Conservation (phyloP, 2,888 invertebrate genomes). For the Erannis defoliaria region DNA sequence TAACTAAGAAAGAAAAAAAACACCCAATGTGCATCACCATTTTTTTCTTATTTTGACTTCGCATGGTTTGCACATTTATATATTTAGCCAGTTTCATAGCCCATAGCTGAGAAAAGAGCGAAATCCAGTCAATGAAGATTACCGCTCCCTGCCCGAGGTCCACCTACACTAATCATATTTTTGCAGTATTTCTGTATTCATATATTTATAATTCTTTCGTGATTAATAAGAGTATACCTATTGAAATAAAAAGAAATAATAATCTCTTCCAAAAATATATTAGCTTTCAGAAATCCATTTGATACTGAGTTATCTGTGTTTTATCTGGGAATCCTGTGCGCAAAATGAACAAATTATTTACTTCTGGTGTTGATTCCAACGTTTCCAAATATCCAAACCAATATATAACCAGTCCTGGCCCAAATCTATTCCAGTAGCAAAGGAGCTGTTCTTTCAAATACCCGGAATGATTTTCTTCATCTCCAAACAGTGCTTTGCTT, state of each 20-base stretch:
- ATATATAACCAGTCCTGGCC: constrained; percentile 97
- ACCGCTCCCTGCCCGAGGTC: too few species aligned
- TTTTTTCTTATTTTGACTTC: not conserved
- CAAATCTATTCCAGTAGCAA: constrained; percentile 98
- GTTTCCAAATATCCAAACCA: constrained; percentile 96
- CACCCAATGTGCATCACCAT: too few species aligned
- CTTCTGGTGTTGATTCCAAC: constrained; percentile 88
- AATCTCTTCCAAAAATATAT: not conserved
- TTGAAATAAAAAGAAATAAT: not conserved
- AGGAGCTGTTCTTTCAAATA: constrained; percentile 94
- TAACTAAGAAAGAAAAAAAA: too few species aligned
- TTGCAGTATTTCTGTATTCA: too few species aligned
- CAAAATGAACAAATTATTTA: constrained; percentile 87
- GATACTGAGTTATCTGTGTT: constrained; percentile 79
- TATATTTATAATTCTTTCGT: too few species aligned
- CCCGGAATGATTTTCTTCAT: constrained; percentile 91
- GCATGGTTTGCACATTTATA: not conserved
- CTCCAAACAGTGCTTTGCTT: constrained; percentile 98
- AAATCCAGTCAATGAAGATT: too few species aligned
- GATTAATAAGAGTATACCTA: too few species aligned
- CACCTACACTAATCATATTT: too few species aligned
- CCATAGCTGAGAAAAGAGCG: too few species aligned
- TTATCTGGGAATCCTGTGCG: constrained; percentile 84
- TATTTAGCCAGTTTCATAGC: too few species aligned
- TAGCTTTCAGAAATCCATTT: constrained; percentile 66